Evolutionary conservation across 2,888 invertebrate genomes (phyloP), one percentile per base, ranked within the genome.

Genomic region (Rotaria magnacalcarata): DNA sequence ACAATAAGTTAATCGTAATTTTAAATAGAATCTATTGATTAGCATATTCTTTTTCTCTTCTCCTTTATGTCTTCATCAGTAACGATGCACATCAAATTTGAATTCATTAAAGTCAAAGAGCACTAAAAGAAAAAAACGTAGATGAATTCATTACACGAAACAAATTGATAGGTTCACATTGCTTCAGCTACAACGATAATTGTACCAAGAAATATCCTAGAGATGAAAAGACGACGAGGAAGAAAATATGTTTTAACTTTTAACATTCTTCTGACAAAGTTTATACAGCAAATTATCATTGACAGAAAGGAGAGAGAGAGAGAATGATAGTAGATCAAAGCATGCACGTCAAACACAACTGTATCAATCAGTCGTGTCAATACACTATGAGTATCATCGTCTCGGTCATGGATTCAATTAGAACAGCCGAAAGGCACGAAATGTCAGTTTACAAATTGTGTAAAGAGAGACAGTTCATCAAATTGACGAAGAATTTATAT

Each of bases 281-380:
- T 67, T 27, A 67, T 67, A 34, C 34, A 67, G 34, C 67, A 24
- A 67, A 67, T 67, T 16, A 67, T 67, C 67, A 67, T 67, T 34
- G 67, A 67, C 16, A 67, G 67, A 67, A 67, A 67, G 2, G 67
- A 67, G 67, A 11, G 24, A 34, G 34, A 27, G 24, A 67, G 16
- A 67, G 14, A 27, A 27, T 34, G 67, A 67, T 67, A 67, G 67
- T 2, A 67, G 67, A 67, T 67, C 67, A 67, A 67, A 67, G 67
- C 67, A 67, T 67, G 67, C 67, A 67, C 67, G 67, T 67, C 67
- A 67, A 67, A 67, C 67, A 67, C 67, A 67, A 67, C 67, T 67
- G 67, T 67, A 67, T 67, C 67, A 67, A 67, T 67, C 67, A 67
- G 67, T 67, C 67, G 67, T 67, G 67, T 67, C 67, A 67, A 67